Evolutionary conservation across 2,888 invertebrate species (phyloP).

Genomic region (Neoaliturus tenellus): DNA sequence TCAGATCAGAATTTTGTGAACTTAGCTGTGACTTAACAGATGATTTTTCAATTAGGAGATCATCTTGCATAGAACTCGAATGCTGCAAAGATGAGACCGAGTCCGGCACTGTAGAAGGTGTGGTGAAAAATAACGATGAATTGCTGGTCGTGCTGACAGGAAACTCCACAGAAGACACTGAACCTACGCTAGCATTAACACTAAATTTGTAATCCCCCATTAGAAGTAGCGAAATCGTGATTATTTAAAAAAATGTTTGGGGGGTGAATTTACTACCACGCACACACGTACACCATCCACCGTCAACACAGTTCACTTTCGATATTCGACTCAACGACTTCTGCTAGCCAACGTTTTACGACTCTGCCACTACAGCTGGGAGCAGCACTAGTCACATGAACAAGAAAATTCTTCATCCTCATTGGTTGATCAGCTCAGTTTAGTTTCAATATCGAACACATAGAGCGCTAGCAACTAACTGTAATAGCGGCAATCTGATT

Average conservation of each 20-base stretch:
- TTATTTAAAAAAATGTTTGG: conserved; percentile 52
- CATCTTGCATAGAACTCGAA: conserved; percentile 68
- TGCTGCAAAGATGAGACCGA: conserved; percentile 68
- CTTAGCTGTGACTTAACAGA: conserved; percentile 65
- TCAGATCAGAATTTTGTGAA: conserved; percentile 66
- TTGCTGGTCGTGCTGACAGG: conserved; percentile 66
- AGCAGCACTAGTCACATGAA: conserved; percentile 52
- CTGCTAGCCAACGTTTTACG: conserved; percentile 53
- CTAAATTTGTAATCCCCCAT: conserved; percentile 70
- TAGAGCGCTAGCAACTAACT: neutral
- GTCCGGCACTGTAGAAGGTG: conserved; percentile 68
- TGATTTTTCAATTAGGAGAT: conserved; percentile 68
- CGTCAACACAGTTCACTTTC: conserved; percentile 61
- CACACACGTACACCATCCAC: conserved; percentile 61
- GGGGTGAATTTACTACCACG: conserved; percentile 58
- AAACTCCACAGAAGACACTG: conserved; percentile 68
- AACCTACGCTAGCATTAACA: conserved; percentile 69
- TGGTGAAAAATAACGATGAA: conserved; percentile 68
- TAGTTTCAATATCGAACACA: conserved; percentile 2
- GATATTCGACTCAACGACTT: conserved; percentile 59
- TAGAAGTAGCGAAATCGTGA: conserved; percentile 63
- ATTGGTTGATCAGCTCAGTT: conserved; percentile 17
- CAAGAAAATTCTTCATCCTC: neutral
- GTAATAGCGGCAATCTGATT: neutral
- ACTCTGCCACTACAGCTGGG: conserved; percentile 20